phyloP scores from a whole-genome alignment of 2,888 invertebrate genomes.

The Bellardia pandia region DNA sequence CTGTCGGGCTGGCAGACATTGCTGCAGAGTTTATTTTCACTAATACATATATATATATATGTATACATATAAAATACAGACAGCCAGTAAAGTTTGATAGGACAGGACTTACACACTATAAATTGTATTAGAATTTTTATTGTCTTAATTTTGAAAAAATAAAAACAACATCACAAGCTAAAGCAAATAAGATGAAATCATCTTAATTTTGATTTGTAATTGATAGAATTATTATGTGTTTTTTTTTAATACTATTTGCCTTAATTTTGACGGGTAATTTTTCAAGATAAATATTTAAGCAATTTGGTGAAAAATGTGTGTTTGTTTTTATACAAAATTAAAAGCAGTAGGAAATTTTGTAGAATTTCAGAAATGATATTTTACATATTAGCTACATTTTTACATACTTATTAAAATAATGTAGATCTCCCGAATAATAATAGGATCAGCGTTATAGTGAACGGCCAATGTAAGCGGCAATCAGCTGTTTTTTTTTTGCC shows the following conservation, averaged over 20 bases:
- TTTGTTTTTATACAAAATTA: too few relatives aligned
- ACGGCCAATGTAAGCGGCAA: too few relatives aligned
- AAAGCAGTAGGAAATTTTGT: too few relatives aligned
- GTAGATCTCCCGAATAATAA: too few relatives aligned
- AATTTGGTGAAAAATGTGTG: neutral
- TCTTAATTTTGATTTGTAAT: conserved; percentile 25
- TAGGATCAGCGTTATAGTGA: too few relatives aligned
- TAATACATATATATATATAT: too few relatives aligned
- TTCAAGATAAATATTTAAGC: conserved; percentile 3
- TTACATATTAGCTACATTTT: too few relatives aligned
- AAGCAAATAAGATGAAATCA: conserved; percentile 8
- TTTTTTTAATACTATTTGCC: neutral
- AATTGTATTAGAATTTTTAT: conserved; percentile 41
- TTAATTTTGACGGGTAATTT: conserved; percentile 7
- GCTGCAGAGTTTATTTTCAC: neutral
- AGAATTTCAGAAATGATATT: too few relatives aligned
- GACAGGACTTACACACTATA: conserved; percentile 52
- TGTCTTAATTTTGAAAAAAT: neutral
- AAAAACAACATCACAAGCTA: neutral
- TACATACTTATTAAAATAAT: too few relatives aligned
- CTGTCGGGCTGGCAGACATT: neutral
- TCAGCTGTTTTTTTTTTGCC: too few relatives aligned
- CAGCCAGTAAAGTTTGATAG: neutral
- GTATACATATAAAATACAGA: neutral
- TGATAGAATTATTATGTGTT: conserved; percentile 33